Evolutionary conservation across 2,113 vertebrate genomes (phyloP).

Genomic region (Thunnus maccoyii): DNA sequence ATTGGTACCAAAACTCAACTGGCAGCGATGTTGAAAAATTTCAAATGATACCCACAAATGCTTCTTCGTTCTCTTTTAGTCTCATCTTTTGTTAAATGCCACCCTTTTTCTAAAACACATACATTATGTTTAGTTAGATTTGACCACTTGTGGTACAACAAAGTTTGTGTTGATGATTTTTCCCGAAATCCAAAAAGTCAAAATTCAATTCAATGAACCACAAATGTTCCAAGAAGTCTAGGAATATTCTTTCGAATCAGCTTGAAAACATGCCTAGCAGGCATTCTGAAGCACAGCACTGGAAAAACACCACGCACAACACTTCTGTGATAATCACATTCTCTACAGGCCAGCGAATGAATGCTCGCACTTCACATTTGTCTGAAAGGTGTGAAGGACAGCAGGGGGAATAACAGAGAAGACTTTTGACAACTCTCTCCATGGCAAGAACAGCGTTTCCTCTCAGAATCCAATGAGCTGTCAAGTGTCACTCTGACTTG

Average conservation of each 20-base stretch:
- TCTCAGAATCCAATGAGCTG: slow-evolving; percentile 41
- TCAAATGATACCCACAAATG: not conserved
- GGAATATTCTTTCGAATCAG: not conserved
- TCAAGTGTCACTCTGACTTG: slow-evolving; percentile 18
- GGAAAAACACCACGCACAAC: slow-evolving; percentile 32
- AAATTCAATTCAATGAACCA: not conserved
- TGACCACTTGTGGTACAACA: no score
- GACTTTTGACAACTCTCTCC: not conserved
- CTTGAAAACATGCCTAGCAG: not conserved
- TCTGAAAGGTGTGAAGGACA: slow-evolving; percentile 62
- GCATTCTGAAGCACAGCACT: not conserved
- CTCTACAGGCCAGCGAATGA: slow-evolving; percentile 31
- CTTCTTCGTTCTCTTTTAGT: not conserved
- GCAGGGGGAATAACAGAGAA: slow-evolving; percentile 23
- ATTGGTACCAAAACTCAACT: no score
- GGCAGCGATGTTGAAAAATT: not conserved
- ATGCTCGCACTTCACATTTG: slow-evolving; percentile 50
- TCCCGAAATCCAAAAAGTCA: not conserved
- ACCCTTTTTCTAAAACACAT: not conserved
- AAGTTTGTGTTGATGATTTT: not conserved
- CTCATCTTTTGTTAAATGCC: not conserved
- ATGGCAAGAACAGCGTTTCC: slow-evolving; percentile 15
- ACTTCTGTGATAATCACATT: slow-evolving; percentile 46
- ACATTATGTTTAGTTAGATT: not conserved
- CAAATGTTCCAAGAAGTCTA: not conserved